phyloP scores from a whole-genome alignment of 2,113 vertebrate species.

The Forbesichthys agassizii region DNA sequence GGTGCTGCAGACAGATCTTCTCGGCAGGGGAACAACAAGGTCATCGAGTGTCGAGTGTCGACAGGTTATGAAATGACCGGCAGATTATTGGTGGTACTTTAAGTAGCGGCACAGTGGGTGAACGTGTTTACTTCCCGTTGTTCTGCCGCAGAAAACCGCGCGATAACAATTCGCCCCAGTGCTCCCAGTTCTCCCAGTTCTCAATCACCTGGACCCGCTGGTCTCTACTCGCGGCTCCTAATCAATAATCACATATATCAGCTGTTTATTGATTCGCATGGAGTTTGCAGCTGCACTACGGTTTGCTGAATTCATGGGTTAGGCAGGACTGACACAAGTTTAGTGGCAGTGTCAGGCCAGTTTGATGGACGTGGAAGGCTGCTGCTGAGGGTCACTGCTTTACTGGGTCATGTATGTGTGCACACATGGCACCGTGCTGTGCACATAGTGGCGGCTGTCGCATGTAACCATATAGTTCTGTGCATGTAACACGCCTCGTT shows the following conservation, averaged over 20 bases:
- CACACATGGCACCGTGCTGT: conserved; percentile 63
- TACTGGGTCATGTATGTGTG: conserved; percentile 71
- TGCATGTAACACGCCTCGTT: conserved; percentile 43
- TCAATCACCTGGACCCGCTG: not conserved
- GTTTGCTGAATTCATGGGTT: not conserved
- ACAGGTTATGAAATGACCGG: not conserved
- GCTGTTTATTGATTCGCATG: not conserved
- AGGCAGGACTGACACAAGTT: not conserved
- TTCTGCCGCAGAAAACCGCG: conserved; percentile 16
- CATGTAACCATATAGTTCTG: conserved; percentile 1
- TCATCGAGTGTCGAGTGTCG: not conserved
- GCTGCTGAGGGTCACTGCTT: conserved; percentile 53
- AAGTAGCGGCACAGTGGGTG: not conserved
- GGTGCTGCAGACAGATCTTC: too few species aligned
- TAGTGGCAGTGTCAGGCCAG: conserved; percentile 19
- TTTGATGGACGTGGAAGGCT: conserved; percentile 74
- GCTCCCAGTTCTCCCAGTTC: not conserved
- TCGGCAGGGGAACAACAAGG: not conserved
- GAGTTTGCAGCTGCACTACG: not conserved
- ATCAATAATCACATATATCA: not conserved
- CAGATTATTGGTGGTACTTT: not conserved
- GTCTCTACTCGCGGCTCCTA: not conserved
- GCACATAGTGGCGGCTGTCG: conserved; percentile 63
- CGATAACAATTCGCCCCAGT: conserved; percentile 5
- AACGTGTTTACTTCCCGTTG: too few species aligned